Base-by-base conservation (phyloP, 92 coral and sea anemone genomes). In the Montipora capitata region DNA sequence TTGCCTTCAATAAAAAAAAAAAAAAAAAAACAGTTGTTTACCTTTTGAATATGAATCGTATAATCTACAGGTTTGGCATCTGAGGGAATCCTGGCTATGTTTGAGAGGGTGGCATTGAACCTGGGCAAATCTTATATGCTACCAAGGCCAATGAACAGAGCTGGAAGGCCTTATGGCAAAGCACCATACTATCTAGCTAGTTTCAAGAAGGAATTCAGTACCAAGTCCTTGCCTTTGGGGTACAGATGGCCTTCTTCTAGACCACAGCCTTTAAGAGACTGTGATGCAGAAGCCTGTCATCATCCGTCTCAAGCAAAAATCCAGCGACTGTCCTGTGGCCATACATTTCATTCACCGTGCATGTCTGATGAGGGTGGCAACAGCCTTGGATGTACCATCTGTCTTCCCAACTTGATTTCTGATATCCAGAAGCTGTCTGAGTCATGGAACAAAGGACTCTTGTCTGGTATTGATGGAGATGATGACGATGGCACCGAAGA, bases 291-390 rank as follows among this genome's bases (percentile, higher is more conserved):
- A 56, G 70, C 68, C 2, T 90, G 96, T 17, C 54, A 52, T 12
- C 59, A 69, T 62, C 79, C 65, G 0, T 39, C n/a, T 58, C 69
- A 76, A 4, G 12, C 69, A 61, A 48, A 54, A 52, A 81, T 74
- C 43, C 59, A 66, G 70, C 82, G 96, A 51, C 91, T 93, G 39
- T 57, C 92, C 38, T 90, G 94, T 86, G 94, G 94, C 18, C 96
- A 90, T 74, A 66, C 51, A 4, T 45, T 45, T 45, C 51, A 45
- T 8, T 4, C 51, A 4, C 8, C 5, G 5, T 45, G 94, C 81
- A 68, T 81, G 42, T 58, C 76, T 18, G 73, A 65, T 11, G 27
- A 49, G 69, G 88, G 38, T 77, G 82, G 72, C 15, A 77, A 77
- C 82, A 77, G 58, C 15, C 82, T 68, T 45, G 69, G 39, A 27